A percentile compares a stretch with the other conserved stretches of the same genome.
Conservation (phyloP, 2,888 invertebrate genomes). For the Litoditis marina region DNA sequence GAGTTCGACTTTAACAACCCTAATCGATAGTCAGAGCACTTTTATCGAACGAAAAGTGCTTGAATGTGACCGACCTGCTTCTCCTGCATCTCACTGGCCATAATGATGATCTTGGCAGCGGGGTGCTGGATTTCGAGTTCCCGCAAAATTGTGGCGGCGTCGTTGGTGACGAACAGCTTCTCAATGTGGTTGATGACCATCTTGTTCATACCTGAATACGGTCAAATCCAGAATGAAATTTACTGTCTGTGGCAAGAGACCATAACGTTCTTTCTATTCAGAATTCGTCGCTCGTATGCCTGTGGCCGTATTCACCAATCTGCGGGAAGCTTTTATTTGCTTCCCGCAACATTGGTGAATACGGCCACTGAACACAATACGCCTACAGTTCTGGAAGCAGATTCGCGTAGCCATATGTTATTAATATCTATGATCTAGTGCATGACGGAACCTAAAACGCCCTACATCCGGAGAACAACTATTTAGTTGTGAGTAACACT, state of each 20-base stretch:
- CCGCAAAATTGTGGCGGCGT: slow-evolving; percentile 92
- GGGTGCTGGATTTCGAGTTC: slow-evolving; percentile 82
- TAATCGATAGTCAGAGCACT: no score
- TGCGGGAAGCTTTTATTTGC: no score
- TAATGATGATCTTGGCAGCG: slow-evolving; percentile 90
- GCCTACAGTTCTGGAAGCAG: no score
- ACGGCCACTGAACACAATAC: no score
- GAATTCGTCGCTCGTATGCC: no score
- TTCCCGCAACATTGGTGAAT: no score
- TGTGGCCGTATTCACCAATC: no score
- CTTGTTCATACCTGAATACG: slow-evolving; percentile 74
- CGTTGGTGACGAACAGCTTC: slow-evolving; percentile 96
- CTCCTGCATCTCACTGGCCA: slow-evolving; percentile 97
- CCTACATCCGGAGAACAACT: background rate
- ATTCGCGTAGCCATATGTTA: no score
- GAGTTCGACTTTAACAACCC: no score
- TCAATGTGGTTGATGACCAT: slow-evolving; percentile 99
- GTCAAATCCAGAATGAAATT: background rate
- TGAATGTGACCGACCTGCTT: slow-evolving; percentile 41
- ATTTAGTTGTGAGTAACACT: no score
- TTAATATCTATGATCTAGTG: no score
- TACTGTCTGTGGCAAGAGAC: background rate
- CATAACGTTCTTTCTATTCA: no score
- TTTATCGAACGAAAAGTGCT: background rate
- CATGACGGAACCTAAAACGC: background rate